Base-by-base conservation (phyloP, 2,797 vertebrate genomes). In the Bovichtus variegatus region DNA sequence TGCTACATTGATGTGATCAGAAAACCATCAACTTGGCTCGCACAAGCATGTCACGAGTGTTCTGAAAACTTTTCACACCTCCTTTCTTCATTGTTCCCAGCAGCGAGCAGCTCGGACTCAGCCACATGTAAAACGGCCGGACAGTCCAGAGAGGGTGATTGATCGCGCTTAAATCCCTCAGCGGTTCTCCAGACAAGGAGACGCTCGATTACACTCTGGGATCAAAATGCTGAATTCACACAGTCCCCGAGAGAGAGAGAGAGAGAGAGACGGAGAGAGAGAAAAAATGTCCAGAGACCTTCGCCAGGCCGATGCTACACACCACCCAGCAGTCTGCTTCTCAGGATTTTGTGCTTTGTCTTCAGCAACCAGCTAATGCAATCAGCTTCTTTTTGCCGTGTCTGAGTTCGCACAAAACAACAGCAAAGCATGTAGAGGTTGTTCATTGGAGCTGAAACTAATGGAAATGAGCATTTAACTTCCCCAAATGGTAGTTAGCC, bases 211-310 rank as follows among this genome's bases (percentile, higher is more conserved):
- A 92, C 89, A 75, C 89, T 76, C 83, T 19, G 74, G 84, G 92
- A 93, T 92, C 91, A 93, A 88, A 90, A 91, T 87, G 89, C 90
- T 90, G 89, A 93, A 92, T 88, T 91, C 86, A 89, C 92, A 86
- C 76, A 81, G 81, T 81, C 83, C 15, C 41, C 72, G 81, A 78
- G 61, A 61, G 71, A 74, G 82, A 66, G 23, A 59, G 64, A 34
- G 59, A 13, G 36, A n/a, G 21, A 18, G 54, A 21, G 27, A 34
- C 27, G 29, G 21, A 2, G 15, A 47, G 38, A 54, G 51, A 9
- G 46, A 51, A 63, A 57, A 70, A 83, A 60, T 44, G 77, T 78
- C 81, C 76, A 49, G 58, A 85, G 82, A 87, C 83, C 79, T 84
- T 87, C 12, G 5, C 19, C 53, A 16, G 71, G 60, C 44, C 65